Evolutionary conservation across 2,113 vertebrate species (phyloP).

Genomic region (Crypturellus undulatus): DNA sequence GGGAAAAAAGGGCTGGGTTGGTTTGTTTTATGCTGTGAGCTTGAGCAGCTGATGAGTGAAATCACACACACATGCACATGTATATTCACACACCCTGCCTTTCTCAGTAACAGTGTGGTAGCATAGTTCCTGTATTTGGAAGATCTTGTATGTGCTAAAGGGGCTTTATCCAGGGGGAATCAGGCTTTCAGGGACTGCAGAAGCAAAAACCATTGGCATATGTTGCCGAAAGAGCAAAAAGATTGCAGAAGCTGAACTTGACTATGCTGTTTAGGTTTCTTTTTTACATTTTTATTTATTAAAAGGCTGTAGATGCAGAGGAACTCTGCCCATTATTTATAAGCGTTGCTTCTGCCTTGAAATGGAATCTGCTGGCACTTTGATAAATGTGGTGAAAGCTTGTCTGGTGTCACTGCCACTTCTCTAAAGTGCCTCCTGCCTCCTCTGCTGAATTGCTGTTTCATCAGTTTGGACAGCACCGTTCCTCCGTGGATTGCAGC

Average conservation of each 20-base stretch:
- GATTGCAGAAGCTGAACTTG: background rate
- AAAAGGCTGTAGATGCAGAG: conserved; percentile 40
- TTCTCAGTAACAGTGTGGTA: background rate
- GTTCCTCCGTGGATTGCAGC: conserved; percentile 40
- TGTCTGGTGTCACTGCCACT: conserved; percentile 46
- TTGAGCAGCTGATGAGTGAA: background rate
- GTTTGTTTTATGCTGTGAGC: background rate
- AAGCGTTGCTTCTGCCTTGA: background rate
- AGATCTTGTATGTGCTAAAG: background rate
- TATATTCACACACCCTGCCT: accelerated
- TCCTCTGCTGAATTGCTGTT: conserved; percentile 66
- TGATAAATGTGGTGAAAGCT: conserved; percentile 69
- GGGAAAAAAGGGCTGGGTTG: background rate
- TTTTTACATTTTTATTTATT: conserved; percentile 54
- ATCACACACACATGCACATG: background rate
- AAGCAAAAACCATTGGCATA: background rate
- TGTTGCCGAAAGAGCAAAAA: background rate
- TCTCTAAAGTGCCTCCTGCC: conserved; percentile 51
- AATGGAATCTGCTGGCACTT: conserved; percentile 56
- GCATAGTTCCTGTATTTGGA: background rate
- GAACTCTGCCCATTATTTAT: conserved; percentile 60
- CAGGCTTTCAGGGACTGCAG: background rate
- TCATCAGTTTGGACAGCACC: conserved; percentile 50
- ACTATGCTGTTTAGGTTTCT: conserved; percentile 2
- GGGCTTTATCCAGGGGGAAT: background rate